Percentiles rank a stretch among this genome's conserved stretches.
These are phyloP conservation scores for Xyrichtys novacula DNA, from an alignment of 2,797 vertebrate species.

Conservation along the genomic window DNA sequence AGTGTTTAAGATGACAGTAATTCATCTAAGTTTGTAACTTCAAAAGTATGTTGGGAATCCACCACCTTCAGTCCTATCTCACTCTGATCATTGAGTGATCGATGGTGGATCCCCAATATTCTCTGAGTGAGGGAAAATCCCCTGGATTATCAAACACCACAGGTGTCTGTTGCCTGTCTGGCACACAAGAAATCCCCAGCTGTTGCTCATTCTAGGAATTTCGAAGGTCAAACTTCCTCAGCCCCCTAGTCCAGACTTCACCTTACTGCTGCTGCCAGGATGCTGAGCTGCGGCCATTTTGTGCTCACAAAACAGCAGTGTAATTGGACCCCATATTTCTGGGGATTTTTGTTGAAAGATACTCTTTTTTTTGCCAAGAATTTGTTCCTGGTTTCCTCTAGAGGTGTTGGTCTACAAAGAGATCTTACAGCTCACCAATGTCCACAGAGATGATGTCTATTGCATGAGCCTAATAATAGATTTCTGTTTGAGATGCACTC, in stretches of 20 bases:
- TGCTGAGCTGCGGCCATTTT: constrained; percentile 64
- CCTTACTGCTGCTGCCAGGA: constrained; percentile 19
- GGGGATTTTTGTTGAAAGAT: constrained; percentile 3
- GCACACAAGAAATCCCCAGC: constrained; percentile 51
- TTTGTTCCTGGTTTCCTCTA: constrained; percentile 7
- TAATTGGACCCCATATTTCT: constrained; percentile 15
- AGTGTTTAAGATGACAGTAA: constrained; percentile 5
- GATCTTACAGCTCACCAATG: neutral
- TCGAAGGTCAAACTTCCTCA: constrained; percentile 15
- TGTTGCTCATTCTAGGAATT: constrained; percentile 33
- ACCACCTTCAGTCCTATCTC: constrained; percentile 49
- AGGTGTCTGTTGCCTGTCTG: constrained; percentile 47
- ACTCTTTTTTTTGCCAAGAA: neutral
- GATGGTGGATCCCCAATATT: constrained; percentile 58
- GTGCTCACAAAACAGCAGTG: constrained; percentile 32
- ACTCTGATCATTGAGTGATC: constrained; percentile 66
- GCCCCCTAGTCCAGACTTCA: constrained; percentile 10
- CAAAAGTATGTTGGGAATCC: constrained; percentile 51
- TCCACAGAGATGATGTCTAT: constrained; percentile 1
- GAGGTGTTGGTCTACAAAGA: neutral
- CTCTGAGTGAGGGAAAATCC: constrained; percentile 67
- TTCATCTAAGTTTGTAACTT: constrained; percentile 23
- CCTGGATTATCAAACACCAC: constrained; percentile 52
- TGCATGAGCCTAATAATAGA: constrained; percentile 28
- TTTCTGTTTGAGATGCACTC: constrained; percentile 20